Percentiles rank a stretch among this genome's conserved stretches.
These are phyloP conservation scores for Odontothrips loti DNA, from an alignment of 2,888 invertebrate species.

Conservation along the genomic window DNA sequence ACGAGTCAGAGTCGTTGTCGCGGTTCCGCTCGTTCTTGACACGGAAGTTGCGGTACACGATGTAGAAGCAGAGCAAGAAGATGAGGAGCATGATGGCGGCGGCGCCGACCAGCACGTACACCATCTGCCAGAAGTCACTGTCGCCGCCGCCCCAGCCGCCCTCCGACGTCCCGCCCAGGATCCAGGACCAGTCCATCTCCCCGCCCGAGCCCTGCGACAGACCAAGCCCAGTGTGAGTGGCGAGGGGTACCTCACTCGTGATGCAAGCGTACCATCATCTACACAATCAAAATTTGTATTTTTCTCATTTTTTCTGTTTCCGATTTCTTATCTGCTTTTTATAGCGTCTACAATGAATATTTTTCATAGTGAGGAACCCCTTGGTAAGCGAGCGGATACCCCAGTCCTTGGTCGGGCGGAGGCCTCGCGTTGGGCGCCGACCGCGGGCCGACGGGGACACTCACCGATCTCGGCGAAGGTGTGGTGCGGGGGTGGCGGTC, in stretches of 20 bases:
- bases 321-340: no score
- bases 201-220: neutral
- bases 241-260: neutral
- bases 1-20: neutral
- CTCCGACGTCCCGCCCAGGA: neutral
- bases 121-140: neutral
- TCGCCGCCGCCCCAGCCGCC: neutral
- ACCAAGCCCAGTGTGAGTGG: neutral
- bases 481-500: conserved; percentile 10
- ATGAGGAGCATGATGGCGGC: conserved; percentile 8
- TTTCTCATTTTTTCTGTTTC: no score
- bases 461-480: neutral
- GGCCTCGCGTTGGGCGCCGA: no score
- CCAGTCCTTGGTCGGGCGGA: no score
- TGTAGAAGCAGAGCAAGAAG: conserved; percentile 9
- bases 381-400: no score
- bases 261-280: no score
- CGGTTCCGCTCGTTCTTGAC: neutral
- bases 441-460: neutral
- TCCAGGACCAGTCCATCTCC: conserved; percentile 4
- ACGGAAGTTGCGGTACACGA: conserved; percentile 18
- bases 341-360: no score
- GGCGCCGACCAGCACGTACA: neutral
- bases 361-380: no score
- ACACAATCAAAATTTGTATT: no score